Conservation (phyloP, 2,797 vertebrate genomes). For the Enteromius mattozi region DNA sequence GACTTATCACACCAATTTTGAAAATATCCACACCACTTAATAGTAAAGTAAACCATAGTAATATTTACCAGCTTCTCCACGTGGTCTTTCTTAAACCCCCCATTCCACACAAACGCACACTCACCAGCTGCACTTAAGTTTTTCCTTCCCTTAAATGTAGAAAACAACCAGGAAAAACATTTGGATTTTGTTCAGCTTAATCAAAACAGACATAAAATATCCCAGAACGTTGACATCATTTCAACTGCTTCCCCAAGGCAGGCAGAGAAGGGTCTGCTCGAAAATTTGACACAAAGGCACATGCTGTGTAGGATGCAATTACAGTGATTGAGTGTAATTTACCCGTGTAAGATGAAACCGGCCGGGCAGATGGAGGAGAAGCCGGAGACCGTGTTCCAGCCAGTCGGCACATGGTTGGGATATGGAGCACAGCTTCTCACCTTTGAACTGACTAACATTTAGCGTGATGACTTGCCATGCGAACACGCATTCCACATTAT, state of each 20-base stretch:
- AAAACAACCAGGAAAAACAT: constrained; percentile 72
- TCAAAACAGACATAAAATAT: constrained; percentile 77
- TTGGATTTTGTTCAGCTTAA: constrained; percentile 78
- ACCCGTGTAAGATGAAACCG: constrained; percentile 79
- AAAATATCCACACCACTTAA: constrained; percentile 63
- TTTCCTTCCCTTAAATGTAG: constrained; percentile 76
- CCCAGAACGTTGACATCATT: constrained; percentile 77
- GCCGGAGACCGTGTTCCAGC: constrained; percentile 69
- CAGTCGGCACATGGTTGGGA: constrained; percentile 42
- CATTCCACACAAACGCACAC: constrained; percentile 53
- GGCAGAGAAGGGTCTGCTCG: constrained; percentile 44
- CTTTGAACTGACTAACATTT: constrained; percentile 52
- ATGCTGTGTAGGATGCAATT: constrained; percentile 77
- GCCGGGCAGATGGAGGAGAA: constrained; percentile 70
- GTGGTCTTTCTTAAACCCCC: constrained; percentile 62
- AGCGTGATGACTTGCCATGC: constrained; percentile 48
- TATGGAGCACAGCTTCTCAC: constrained; percentile 47
- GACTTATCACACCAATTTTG: constrained; percentile 40
- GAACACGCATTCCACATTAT: constrained; percentile 40
- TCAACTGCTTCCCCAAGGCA: constrained; percentile 44
- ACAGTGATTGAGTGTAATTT: constrained; percentile 84
- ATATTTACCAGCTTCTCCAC: constrained; percentile 45
- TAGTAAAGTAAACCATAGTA: constrained; percentile 38
- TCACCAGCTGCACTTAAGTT: constrained; percentile 70
- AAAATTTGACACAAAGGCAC: constrained; percentile 64